A percentile compares a stretch with the other conserved stretches of the same genome.
phyloP scores from a whole-genome alignment of 2,113 vertebrate genomes.

The Turnix velox region DNA sequence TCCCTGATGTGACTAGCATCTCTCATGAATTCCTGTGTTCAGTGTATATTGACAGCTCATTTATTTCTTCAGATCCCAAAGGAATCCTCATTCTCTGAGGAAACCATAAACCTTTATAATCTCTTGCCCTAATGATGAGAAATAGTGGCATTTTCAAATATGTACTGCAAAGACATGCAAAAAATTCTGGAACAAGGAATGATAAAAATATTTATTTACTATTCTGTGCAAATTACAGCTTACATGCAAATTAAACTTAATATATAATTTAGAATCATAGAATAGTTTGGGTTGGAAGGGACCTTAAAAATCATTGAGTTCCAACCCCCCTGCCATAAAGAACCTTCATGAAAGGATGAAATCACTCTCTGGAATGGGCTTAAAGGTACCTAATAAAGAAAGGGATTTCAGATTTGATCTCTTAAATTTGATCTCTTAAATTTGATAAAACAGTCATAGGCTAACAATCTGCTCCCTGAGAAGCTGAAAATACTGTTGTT shows the following conservation, averaged over 20 bases:
- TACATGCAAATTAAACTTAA: fast-evolving
- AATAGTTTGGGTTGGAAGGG: no score
- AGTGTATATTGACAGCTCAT: background rate
- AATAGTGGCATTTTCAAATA: background rate
- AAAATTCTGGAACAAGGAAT: background rate
- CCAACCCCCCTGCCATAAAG: no score
- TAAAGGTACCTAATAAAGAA: background rate
- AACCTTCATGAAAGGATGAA: background rate
- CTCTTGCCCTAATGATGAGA: background rate
- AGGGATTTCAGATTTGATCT: background rate
- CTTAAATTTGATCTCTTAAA: background rate
- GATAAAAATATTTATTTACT: background rate
- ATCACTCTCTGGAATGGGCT: background rate
- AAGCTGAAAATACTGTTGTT: background rate
- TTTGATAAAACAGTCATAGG: background rate
- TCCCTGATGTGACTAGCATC: background rate
- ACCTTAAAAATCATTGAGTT: no score
- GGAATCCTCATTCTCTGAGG: background rate
- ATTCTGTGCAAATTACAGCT: background rate
- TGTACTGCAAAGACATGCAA: background rate
- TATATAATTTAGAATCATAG: background rate
- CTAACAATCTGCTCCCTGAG: background rate
- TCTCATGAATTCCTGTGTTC: background rate
- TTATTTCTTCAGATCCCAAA: background rate
- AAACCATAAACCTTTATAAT: background rate